Base-by-base conservation (phyloP, 2,113 vertebrate species). In the Garra rufa region DNA sequence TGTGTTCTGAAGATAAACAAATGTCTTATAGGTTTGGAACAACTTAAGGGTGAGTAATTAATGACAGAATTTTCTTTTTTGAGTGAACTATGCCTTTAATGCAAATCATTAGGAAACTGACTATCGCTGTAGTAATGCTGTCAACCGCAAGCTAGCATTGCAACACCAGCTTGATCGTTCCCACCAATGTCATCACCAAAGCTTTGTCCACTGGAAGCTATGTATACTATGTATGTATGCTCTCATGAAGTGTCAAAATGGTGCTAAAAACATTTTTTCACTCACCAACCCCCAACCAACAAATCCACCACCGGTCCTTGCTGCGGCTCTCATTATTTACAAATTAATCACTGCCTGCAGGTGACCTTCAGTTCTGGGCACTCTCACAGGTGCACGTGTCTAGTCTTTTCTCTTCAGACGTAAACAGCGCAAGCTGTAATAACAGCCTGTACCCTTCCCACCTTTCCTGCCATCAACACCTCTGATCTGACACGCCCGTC, bases 311-410 rank as follows among this genome's bases (percentile, higher is more conserved):
- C 21, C 13, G 24, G n/a, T 44, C n/a, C 52, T 61, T 41, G 7
- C 43, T 79, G 38, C 9, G 5, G 48, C 26, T 24, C 50, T 83
- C 46, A 57, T 83, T 19, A 61, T 46, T 61, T 75, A 44, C 44
- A 43, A 71, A 74, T 61, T 7, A 71, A 59, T 74, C 65, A 57
- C 48, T 71, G 65, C 30, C 48, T 57, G 28, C 41, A 79, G 44
- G 63, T 59, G 76, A 65, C 34, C 15, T 61, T 65, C 44, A 41
- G 7, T 65, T 28, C 43, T 69, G 43, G 59, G 41, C 57, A 81
- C 48, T 14, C 30, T 80, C 19, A 6, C 57, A 80, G 41, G 24
- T 34, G 30, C 2, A 55, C 7, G 46, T 76, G 48, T 76, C 17
- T 38, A 69, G 65, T 10, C 65, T 38, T 57, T 34, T 43, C 9